Evolutionary conservation across 2,888 invertebrate genomes (phyloP), one percentile per base, ranked within the genome.

Genomic region (Altica lythri): DNA sequence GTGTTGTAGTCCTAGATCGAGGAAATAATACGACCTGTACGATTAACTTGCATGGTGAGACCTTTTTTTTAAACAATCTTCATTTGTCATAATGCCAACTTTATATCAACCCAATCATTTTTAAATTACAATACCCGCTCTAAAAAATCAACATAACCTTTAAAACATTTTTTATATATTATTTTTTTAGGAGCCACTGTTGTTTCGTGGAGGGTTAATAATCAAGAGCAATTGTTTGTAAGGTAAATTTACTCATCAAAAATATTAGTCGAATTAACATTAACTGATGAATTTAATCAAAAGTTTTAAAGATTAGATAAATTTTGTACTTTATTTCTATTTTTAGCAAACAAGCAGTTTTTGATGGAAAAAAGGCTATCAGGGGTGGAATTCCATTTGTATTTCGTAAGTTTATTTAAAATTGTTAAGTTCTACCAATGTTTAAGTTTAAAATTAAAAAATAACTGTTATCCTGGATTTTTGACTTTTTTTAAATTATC

Each of bases 1-100:
- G 92, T 85, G 93, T 94, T 80, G 93, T 95, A 79, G 91, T 94
- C 75, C 84, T 92, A 75, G 93, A 95, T 81, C 86, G 95, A 79
- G 94, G 94, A 79, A 93, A 95, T 83, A 94, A 94, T 82, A 95
- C 94, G 78, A 93, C 94, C 77, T 94, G 93, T 81, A 93, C 94
- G 75, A 91, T 95, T 78, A 95, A 95, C 84, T 86, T 95, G 79
- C 94, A 94, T 81, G 95, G 95, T 95, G 81, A 86, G 87, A 29
- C 13, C 18, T 43, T 50, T 52, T 22, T 19, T 40, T 40, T 22
- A 6, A 40, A n/a, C 9, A 13, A 22, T n/a, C n/a, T n/a, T n/a
- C n/a, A n/a, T n/a, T n/a, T n/a, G n/a, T n/a, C n/a, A n/a, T 53
- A 35, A 57, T 52, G 22, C 18, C 29, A 5, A 16, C 17, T 47